Percentiles rank a stretch among this genome's conserved stretches.
Conservation (phyloP, 2,113 vertebrate genomes). For the Pseudorectes ferrugineus region DNA sequence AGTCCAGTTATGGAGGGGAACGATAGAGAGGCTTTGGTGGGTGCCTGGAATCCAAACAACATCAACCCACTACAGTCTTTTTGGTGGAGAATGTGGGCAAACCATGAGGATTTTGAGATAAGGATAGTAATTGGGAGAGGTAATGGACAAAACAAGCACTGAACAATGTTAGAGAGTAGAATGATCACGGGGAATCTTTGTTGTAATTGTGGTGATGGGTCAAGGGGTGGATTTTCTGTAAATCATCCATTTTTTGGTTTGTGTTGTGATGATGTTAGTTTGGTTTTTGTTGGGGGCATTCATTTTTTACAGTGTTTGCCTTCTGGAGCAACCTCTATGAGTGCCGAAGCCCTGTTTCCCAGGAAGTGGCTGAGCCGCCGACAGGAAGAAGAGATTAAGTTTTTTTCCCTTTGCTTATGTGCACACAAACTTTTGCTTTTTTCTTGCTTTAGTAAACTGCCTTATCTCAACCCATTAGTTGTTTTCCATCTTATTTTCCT, state of each 20-base stretch:
- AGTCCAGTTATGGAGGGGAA: background rate
- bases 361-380: accelerated
- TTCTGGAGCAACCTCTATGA: background rate
- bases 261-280: background rate
- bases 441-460: background rate
- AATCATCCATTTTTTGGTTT: background rate
- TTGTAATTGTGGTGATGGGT: background rate
- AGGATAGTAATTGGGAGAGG: background rate
- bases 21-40: background rate
- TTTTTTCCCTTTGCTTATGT: background rate
- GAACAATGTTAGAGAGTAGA: background rate
- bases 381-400: background rate
- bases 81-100: background rate
- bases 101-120: background rate
- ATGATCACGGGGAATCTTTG: background rate
- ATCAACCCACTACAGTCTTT: background rate
- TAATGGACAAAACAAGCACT: background rate
- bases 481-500: background rate
- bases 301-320: background rate
- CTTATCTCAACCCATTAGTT: background rate
- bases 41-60: background rate
- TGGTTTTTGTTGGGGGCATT: background rate
- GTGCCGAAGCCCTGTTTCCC: background rate
- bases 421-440: background rate
- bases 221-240: background rate